These are phyloP conservation scores for Diplazon laetatorius DNA, from an alignment of 2,888 invertebrate genomes.

Conservation along the genomic window DNA sequence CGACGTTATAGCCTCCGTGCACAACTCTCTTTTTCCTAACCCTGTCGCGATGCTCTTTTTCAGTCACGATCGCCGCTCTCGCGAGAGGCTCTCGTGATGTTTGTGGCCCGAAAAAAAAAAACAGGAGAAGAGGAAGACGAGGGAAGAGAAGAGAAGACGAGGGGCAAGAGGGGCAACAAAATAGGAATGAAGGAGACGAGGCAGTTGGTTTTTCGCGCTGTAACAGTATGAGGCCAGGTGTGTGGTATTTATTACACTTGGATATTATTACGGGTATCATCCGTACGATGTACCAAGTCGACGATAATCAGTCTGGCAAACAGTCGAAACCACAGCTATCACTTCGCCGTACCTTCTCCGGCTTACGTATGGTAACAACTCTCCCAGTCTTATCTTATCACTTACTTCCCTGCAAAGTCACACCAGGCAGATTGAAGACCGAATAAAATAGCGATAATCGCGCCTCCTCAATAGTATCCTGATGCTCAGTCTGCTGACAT, in stretches of 20 bases:
- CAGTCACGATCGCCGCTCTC: slow-evolving; percentile 71
- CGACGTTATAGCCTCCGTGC: slow-evolving; percentile 33
- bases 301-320: slow-evolving; percentile 55
- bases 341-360: slow-evolving; percentile 38
- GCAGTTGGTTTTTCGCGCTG: slow-evolving; percentile 16
- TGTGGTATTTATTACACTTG: slow-evolving; percentile 6
- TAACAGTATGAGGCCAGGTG: slow-evolving; percentile 49
- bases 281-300: slow-evolving; percentile 32
- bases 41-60: slow-evolving; percentile 76
- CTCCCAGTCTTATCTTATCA: slow-evolving; percentile 52
- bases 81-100: slow-evolving; percentile 50
- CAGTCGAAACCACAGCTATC: slow-evolving; percentile 15
- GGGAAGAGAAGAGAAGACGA: slow-evolving; percentile 5
- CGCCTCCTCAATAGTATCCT: too few relatives aligned
- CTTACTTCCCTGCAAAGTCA: slow-evolving; percentile 5
- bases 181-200: background rate
- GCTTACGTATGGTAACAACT: background rate
- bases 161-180: background rate
- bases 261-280: background rate
- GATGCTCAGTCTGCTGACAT: too few relatives aligned
- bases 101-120: slow-evolving; percentile 12
- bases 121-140: background rate
- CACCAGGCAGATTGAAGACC: slow-evolving; percentile 23
- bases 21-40: slow-evolving; percentile 6
- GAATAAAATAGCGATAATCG: too few relatives aligned